Percentiles rank a stretch among this genome's conserved stretches.
Evolutionary conservation across 2,797 vertebrate genomes (phyloP).

Genomic region (Eulemur mongoz): DNA sequence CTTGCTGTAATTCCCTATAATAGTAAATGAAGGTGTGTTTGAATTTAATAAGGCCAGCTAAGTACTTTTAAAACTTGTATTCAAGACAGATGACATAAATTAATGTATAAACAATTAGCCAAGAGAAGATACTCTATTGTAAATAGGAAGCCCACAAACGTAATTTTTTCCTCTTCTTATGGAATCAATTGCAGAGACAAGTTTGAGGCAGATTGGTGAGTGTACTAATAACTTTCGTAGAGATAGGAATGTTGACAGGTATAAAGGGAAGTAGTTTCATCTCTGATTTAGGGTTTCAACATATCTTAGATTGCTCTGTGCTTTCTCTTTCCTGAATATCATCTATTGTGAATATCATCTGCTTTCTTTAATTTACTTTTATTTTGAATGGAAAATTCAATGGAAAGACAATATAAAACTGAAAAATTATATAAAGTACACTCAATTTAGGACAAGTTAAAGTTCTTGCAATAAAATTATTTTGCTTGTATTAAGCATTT

Average conservation of each 20-base stretch:
- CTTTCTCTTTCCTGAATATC: conserved; percentile 37
- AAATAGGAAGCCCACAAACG: conserved; percentile 1
- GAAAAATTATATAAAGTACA: neutral
- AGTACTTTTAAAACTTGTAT: conserved; percentile 33
- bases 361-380: conserved; percentile 50
- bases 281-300: conserved; percentile 21
- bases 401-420: conserved; percentile 4
- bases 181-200: conserved; percentile 43
- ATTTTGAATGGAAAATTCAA: conserved; percentile 38
- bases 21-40: conserved; percentile 48
- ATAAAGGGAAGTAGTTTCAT: conserved; percentile 21
- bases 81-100: conserved; percentile 31
- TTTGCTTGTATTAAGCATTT: conserved; percentile 25
- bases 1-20: conserved; percentile 35
- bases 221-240: neutral
- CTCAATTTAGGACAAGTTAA: conserved; percentile 29
- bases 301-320: conserved; percentile 2
- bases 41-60: conserved; percentile 47
- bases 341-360: neutral
- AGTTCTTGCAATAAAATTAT: conserved; percentile 17
- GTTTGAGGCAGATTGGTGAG: neutral
- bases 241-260: neutral
- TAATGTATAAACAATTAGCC: conserved; percentile 45
- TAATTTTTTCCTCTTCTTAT: conserved; percentile 9
- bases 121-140: conserved; percentile 20